Evolutionary conservation across 2,113 vertebrate genomes (phyloP), one percentile per base, ranked within the genome.

Genomic region (Mesocricetus auratus): DNA sequence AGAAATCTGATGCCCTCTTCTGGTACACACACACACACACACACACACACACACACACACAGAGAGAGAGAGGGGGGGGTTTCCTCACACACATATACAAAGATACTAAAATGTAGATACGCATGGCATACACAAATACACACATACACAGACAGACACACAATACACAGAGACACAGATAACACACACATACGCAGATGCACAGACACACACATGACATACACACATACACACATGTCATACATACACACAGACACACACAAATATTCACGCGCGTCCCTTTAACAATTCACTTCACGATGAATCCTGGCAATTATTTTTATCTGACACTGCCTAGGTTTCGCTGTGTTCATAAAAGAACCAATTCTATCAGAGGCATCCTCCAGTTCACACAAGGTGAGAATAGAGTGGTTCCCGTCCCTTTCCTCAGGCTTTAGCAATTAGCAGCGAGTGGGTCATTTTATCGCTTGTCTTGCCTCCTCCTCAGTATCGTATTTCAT

Each of bases 301-400:
- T 93, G 89, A 66, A 66, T 69, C 31, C 88, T 90, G n/a, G 45
- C 50, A 89, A 78, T 64, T 74, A 19, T 75, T 89, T 95, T 93
- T 94, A 50, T 81, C 94, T 95, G 96, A 86, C 39, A 31, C 1
- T 8, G 42, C 86, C 62, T 58, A 86, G 17, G 56, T 77, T 83
- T 81, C 39, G 74, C 69, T 75, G n/a, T 97, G 36, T 75, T 69
- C 60, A 50, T 39, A 56, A 91, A 88, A 82, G 42, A 73, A 88
- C 7, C 33, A 36, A 66, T 85, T 94, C 81, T 91, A 50, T 53
- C 71, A 73, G 33, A 36, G 29, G 56, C 73, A 56, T 64, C 64
- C 91, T 92, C 53, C 71, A 66, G 13, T 8, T 42, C n/a, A 58
- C 53, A 24, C 75, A 79, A 91, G 75, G 39, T 78, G n/a, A 36